These are phyloP conservation scores for Lanius collurio DNA, from an alignment of 2,113 vertebrate genomes.

Conservation along the genomic window DNA sequence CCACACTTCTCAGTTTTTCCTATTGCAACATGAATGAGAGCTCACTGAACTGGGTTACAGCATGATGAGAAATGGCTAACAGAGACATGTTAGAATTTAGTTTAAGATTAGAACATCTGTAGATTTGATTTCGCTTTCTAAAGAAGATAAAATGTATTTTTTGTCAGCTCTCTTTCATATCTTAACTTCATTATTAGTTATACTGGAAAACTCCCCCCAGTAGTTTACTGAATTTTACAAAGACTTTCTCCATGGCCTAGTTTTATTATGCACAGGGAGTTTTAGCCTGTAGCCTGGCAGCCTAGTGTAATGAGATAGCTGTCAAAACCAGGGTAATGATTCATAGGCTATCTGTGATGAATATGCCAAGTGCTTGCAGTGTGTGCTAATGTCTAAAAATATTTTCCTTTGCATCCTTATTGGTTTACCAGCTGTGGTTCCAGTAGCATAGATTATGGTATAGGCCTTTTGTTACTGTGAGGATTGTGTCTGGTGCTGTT, in stretches of 20 bases:
- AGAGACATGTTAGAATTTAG: not conserved
- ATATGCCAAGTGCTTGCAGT: not conserved
- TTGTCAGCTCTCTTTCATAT: not conserved
- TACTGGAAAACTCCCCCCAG: not conserved
- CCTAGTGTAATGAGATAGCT: slow-evolving; percentile 25
- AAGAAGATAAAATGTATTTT: not conserved
- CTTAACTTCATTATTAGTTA: not conserved
- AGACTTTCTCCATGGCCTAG: slow-evolving; percentile 26
- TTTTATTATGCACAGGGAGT: slow-evolving; percentile 32
- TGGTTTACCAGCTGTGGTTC: not conserved
- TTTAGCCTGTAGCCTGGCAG: slow-evolving; percentile 51
- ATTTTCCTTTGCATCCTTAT: not conserved
- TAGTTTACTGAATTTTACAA: not conserved
- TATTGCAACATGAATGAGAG: not conserved
- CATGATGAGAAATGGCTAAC: not conserved
- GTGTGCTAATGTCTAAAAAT: not conserved
- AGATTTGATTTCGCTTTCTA: not conserved
- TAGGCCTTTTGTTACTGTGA: not conserved
- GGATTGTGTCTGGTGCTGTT: not conserved
- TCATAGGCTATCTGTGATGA: slow-evolving; percentile 45
- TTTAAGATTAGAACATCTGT: not conserved
- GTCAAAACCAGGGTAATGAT: slow-evolving; percentile 50
- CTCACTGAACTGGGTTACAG: not conserved
- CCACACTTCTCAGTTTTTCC: rapidly evolving
- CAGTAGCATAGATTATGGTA: not conserved